These are phyloP conservation scores for Sinocyclocheilus grahami DNA, from an alignment of 2,113 vertebrate species.

Conservation along the genomic window DNA sequence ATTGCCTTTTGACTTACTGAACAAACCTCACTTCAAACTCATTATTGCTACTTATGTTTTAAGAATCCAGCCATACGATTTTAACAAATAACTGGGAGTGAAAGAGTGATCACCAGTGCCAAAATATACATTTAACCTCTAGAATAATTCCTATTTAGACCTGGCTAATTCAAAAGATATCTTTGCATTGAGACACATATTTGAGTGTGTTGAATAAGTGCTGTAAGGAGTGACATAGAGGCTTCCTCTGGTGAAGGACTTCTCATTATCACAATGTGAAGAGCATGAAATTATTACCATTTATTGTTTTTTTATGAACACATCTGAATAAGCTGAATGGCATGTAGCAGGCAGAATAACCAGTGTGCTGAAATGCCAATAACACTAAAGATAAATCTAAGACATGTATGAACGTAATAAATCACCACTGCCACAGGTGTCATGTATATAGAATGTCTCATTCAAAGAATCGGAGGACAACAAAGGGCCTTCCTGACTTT, in stretches of 20 bases:
- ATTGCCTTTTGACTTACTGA: too few species aligned
- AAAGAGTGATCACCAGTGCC: conserved; percentile 44
- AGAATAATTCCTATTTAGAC: conserved; percentile 68
- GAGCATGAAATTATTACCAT: background rate
- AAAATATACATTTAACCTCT: conserved; percentile 32
- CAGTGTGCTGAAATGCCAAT: background rate
- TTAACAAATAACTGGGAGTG: background rate
- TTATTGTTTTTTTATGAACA: background rate
- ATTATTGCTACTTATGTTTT: background rate
- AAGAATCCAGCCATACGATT: background rate
- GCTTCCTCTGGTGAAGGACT: conserved; percentile 43
- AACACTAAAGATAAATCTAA: background rate
- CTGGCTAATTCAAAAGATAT: conserved; percentile 58
- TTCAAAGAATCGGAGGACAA: background rate
- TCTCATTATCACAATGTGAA: background rate
- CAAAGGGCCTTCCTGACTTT: conserved; percentile 2
- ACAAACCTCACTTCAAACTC: background rate
- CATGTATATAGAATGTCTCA: background rate
- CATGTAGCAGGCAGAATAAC: background rate
- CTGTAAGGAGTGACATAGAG: conserved; percentile 26
- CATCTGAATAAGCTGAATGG: background rate
- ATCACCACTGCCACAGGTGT: background rate
- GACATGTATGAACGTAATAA: background rate
- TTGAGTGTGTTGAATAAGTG: background rate
- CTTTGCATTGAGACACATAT: conserved; percentile 40